Conservation (phyloP, 2,888 invertebrate genomes). For the Lasioglossum figueresi region DNA sequence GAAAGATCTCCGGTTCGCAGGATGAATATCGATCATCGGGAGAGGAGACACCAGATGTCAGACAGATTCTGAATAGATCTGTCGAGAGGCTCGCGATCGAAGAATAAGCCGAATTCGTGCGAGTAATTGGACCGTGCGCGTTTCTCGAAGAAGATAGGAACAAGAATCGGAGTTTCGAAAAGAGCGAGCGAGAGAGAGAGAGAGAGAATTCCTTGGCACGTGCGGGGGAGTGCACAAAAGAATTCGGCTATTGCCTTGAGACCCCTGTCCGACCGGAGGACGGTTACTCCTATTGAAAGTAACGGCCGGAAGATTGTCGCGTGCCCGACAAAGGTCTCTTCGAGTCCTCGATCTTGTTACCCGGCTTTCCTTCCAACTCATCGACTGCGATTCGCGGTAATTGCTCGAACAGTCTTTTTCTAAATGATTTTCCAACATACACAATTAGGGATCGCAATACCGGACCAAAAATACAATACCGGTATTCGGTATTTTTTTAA, state of each 20-base stretch:
- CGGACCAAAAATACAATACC: too few species aligned
- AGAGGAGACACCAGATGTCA: constrained; percentile 55
- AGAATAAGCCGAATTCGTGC: constrained; percentile 61
- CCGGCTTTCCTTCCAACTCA: neutral
- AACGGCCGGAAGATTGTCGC: constrained; percentile 71
- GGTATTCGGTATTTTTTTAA: too few species aligned
- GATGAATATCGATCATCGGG: constrained; percentile 6
- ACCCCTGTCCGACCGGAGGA: constrained; percentile 25
- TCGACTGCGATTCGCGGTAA: neutral
- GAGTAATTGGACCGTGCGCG: constrained; percentile 75
- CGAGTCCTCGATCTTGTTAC: neutral
- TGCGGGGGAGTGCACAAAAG: constrained; percentile 67
- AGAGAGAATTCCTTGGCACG: constrained; percentile 53
- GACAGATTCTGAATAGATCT: constrained; percentile 58
- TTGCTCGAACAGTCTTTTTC: neutral
- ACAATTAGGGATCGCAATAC: too few species aligned
- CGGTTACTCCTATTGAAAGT: constrained; percentile 47
- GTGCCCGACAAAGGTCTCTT: constrained; percentile 9
- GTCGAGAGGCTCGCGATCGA: constrained; percentile 59
- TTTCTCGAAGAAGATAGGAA: constrained; percentile 20
- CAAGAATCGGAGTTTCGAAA: constrained; percentile 21
- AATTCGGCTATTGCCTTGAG: constrained; percentile 38
- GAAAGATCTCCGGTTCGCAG: neutral
- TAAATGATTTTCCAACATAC: neutral
- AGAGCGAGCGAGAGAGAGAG: neutral